Evolutionary conservation across 30 jellyfish, hydroid and myxozoan genomes (phyloP), one percentile per base, ranked within the genome.

Genomic region (Hydractinia echinata): DNA sequence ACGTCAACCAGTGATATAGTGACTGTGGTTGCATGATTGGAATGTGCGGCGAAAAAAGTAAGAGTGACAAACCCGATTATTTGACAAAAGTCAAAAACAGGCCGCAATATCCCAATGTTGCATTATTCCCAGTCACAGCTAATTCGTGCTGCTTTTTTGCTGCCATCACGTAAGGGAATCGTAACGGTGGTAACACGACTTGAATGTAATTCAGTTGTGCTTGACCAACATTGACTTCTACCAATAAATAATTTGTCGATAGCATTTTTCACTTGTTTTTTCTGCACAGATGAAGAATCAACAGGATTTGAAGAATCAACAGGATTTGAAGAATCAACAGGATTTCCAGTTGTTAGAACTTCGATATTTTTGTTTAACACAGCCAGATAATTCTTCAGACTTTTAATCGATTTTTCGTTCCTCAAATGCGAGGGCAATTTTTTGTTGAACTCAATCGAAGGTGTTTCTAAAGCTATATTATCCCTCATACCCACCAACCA

Each of bases 1-100:
- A 4, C 81, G 5, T 67, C 50, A 67, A 13, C 11, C 14, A 20
- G 8, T n/a, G 81, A 68, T 19, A 71, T 71, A 60, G 81, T 71
- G 66, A 11, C 8, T 5, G 68, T 71, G n/a, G 51, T 50, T 50
- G 15, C 51, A 13, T 4, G 51, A 13, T 21, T 67, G 1, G 11
- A 10, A 13, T 67, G 50, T 67, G 50, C 50, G n/a, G n/a, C 68
- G 10, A n/a, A n/a, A 10, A 10, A 56, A n/a, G n/a, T n/a, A n/a
- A n/a, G n/a, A n/a, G n/a, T n/a, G n/a, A n/a, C n/a, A n/a, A n/a
- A n/a, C n/a, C n/a, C n/a, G n/a, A n/a, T n/a, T n/a, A n/a, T n/a
- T n/a, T n/a, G n/a, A n/a, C n/a, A n/a, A n/a, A n/a, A n/a, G n/a
- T n/a, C n/a, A n/a, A n/a, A n/a, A n/a, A n/a, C n/a, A n/a, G n/a